These are phyloP conservation scores for Cabera pusaria DNA, from an alignment of 2,888 invertebrate species.

Conservation along the genomic window DNA sequence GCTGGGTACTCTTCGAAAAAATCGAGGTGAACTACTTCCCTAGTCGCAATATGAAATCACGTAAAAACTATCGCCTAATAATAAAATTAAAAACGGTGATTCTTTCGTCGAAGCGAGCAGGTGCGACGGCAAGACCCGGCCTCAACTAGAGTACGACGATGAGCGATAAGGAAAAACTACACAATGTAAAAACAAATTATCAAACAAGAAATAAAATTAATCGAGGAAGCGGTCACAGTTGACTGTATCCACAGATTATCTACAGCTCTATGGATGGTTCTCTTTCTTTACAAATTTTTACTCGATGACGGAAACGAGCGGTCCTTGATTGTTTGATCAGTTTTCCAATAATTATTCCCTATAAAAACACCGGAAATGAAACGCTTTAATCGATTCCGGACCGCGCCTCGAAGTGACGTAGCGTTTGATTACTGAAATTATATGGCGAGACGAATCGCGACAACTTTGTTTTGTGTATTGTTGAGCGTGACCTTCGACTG, in stretches of 20 bases:
- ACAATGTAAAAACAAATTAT: constrained; percentile 77
- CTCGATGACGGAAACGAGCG: constrained; percentile 64
- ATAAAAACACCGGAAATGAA: constrained; percentile 79
- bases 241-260: constrained; percentile 75
- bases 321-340: constrained; percentile 74
- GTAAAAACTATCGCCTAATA: constrained; percentile 74
- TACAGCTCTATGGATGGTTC: constrained; percentile 63
- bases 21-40: constrained; percentile 76
- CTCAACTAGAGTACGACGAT: constrained; percentile 56
- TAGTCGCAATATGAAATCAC: constrained; percentile 72
- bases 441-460: constrained; percentile 75
- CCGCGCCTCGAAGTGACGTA: constrained; percentile 73
- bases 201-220: constrained; percentile 72
- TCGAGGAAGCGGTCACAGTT: constrained; percentile 80
- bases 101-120: constrained; percentile 63
- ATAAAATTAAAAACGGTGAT: constrained; percentile 71
- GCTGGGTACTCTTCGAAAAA: constrained; percentile 63
- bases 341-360: constrained; percentile 76
- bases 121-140: constrained; percentile 43
- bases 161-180: constrained; percentile 57
- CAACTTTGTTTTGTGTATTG: constrained; percentile 78
- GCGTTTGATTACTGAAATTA: constrained; percentile 79
- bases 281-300: constrained; percentile 61
- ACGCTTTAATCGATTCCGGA: constrained; percentile 78
- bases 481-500: constrained; percentile 68